These are phyloP conservation scores for Cinclus cinclus DNA, from an alignment of 2,113 vertebrate species.

Conservation along the genomic window DNA sequence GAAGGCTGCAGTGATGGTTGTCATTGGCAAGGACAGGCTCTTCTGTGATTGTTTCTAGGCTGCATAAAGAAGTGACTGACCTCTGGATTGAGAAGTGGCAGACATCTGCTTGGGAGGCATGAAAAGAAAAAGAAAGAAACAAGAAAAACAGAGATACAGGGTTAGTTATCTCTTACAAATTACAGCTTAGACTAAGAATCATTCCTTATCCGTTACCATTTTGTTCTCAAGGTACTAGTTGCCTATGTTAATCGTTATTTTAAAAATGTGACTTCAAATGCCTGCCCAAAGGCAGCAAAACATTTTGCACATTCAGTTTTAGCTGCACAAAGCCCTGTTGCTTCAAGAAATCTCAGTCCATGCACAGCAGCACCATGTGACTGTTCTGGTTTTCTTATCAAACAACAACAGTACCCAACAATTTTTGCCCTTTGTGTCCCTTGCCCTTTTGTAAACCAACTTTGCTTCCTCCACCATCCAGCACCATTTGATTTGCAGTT, in stretches of 20 bases:
- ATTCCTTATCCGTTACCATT: not conserved
- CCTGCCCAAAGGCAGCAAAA: not conserved
- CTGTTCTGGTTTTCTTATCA: not conserved
- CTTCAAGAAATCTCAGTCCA: not conserved
- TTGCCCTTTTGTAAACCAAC: not conserved
- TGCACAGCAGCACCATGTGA: not conserved
- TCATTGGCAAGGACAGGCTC: slow-evolving; percentile 72
- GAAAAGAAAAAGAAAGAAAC: slow-evolving; percentile 14
- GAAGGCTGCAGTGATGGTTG: slow-evolving; percentile 24
- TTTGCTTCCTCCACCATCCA: not conserved
- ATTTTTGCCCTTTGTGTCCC: not conserved
- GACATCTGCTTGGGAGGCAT: slow-evolving; percentile 66
- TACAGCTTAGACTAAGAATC: not conserved
- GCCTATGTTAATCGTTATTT: not conserved
- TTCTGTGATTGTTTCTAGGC: slow-evolving; percentile 83
- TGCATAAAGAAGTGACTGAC: slow-evolving; percentile 75
- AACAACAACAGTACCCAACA: not conserved
- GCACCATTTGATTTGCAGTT: not conserved
- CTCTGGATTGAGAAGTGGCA: slow-evolving; percentile 72
- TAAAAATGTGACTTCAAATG: not conserved
- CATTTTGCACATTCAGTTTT: not conserved
- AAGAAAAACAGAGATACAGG: not conserved
- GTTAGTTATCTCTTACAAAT: not conserved
- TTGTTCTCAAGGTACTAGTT: not conserved
- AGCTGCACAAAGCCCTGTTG: not conserved